phyloP scores from a whole-genome alignment of 2,113 vertebrate genomes.

The Grus americana region DNA sequence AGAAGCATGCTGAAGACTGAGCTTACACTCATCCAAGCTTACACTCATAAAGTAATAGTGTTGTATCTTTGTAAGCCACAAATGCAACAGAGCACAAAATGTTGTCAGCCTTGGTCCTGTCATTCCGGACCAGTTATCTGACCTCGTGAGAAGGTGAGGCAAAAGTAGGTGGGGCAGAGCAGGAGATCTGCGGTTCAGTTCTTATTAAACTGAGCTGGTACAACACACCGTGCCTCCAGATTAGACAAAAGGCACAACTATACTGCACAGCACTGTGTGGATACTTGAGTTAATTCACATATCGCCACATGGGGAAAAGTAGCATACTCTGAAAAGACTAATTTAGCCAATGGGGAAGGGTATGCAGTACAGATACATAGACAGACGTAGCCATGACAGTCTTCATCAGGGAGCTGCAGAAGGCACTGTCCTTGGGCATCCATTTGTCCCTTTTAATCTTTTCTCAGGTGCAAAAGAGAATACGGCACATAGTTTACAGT shows the following conservation, averaged over 20 bases:
- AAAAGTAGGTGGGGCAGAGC: not conserved
- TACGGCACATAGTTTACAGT: not conserved
- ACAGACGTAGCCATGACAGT: not conserved
- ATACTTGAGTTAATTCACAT: not conserved
- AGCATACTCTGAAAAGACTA: not conserved
- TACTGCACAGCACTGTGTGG: not conserved
- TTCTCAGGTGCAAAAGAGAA: not conserved
- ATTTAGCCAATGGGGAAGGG: not conserved
- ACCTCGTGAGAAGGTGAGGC: not conserved
- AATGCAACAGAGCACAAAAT: not conserved
- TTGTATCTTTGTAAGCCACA: not conserved
- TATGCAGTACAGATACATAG: not conserved
- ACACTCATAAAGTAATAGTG: not conserved
- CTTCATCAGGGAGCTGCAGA: not conserved
- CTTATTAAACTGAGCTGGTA: not conserved
- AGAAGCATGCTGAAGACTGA: conserved; percentile 15
- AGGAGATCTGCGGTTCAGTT: not conserved
- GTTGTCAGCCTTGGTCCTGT: not conserved
- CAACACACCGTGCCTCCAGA: not conserved
- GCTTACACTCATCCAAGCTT: conserved; percentile 7
- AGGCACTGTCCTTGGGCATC: not conserved
- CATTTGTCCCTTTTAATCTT: not conserved
- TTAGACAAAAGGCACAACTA: not conserved
- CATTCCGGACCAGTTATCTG: conserved; percentile 4
- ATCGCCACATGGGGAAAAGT: not conserved